Base-by-base conservation (phyloP, 2,888 invertebrate species). In the Pachycephus smyrnensis region DNA sequence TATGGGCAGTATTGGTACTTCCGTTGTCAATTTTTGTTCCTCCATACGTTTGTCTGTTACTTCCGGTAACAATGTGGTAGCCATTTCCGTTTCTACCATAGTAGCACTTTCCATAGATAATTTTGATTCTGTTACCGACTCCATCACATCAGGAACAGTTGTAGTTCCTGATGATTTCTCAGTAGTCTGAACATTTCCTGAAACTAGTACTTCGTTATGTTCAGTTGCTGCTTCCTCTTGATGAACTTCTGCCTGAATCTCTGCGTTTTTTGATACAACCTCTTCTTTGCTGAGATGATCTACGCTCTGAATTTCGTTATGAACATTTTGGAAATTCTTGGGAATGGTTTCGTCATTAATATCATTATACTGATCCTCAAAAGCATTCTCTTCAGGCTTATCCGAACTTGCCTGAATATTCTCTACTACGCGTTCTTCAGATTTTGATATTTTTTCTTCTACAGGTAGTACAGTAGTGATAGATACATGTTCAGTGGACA, bases 301-400 rank as follows among this genome's bases (percentile, higher is more conserved):
- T 30, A 30, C 32, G 32, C 69, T 69, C 69, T 69, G 31, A 32
- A 31, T 32, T 69, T 69, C 69, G 11, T 69, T 32, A 32, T 69
- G 69, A 12, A 73, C n/a, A 36, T 11, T n/a, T 33, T 80, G 81
- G 37, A 81, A 88, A 12, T 80, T 83, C 40, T 89, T 86, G 11
- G 84, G 80, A 40, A 87, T 75, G 37, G 80, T 79, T 68, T 91
- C 90, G 75, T 91, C 90, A 0, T 79, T 82, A 77, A 91, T 91
- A 77, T 91, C 91, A 36, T 91, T 91, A 76, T 91, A 90, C 76
- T 86, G 89, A 82, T 91, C 91, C 83, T 91, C 91, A 4, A 88
- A 82, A 3, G 84, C 84, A 73, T 88, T 89, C 73, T 88, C 88
- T 74, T 88, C 88, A 4, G 84, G 78, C 77, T 88, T 89, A 32